phyloP scores from a whole-genome alignment of 2,888 invertebrate species.

The Eretmocerus hayati region DNA sequence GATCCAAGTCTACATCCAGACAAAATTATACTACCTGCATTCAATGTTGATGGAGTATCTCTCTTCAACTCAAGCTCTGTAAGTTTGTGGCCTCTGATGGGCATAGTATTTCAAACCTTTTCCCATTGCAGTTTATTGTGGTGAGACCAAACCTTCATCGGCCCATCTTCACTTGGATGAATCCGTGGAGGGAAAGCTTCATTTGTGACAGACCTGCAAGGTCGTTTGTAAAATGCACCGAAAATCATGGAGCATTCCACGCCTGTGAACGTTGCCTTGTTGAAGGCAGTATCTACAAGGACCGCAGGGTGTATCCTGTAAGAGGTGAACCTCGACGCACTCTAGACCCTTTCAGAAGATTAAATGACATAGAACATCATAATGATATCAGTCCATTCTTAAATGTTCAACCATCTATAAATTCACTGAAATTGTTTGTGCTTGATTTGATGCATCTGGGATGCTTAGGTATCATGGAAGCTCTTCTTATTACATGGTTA shows the following conservation, averaged over 20 bases:
- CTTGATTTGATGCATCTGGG: not conserved
- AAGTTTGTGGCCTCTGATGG: not conserved
- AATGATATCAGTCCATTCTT: not conserved
- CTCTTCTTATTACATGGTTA: not conserved
- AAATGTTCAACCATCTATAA: not conserved
- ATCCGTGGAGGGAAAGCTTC: slow-evolving; percentile 2
- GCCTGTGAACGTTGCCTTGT: not conserved
- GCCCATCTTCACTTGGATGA: not conserved
- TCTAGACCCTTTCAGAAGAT: not conserved
- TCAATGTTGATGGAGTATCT: not conserved
- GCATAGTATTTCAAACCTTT: not conserved
- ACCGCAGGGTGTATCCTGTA: not conserved
- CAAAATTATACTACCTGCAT: not conserved
- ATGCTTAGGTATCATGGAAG: not conserved
- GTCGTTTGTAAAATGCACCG: not conserved
- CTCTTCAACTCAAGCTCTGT: not conserved
- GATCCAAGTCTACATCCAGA: not conserved
- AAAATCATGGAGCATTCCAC: not conserved
- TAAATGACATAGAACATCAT: not conserved
- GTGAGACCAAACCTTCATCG: not conserved
- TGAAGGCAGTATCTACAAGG: not conserved
- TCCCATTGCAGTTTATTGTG: not conserved
- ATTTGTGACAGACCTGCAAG: slow-evolving; percentile 15
- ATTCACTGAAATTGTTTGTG: not conserved
- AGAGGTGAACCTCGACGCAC: not conserved